Evolutionary conservation across 2,797 vertebrate genomes (phyloP).

Genomic region (Falco berigora): DNA sequence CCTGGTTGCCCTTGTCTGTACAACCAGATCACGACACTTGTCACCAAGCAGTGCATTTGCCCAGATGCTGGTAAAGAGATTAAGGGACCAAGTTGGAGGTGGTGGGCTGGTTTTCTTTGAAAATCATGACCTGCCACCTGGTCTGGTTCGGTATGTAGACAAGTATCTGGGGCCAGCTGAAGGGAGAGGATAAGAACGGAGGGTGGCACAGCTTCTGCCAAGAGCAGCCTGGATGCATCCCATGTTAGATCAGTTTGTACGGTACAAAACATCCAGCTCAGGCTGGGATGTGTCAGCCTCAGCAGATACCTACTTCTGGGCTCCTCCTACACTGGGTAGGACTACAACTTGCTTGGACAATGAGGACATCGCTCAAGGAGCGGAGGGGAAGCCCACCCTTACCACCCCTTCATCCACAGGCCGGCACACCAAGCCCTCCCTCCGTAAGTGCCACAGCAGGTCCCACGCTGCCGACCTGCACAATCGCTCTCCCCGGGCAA

Average conservation of each 20-base stretch:
- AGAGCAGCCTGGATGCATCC: accelerated
- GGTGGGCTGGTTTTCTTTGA: neutral
- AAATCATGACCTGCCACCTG: neutral
- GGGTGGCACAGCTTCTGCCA: neutral
- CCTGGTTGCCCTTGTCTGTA: neutral
- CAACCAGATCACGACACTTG: neutral
- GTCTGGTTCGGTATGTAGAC: accelerated
- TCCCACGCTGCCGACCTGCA: too few species aligned
- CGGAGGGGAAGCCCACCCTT: neutral
- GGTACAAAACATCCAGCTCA: neutral
- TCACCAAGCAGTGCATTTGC: neutral
- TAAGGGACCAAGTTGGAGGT: neutral
- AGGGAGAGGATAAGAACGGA: neutral
- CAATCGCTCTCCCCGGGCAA: accelerated
- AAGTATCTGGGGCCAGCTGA: neutral
- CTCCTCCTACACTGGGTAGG: neutral
- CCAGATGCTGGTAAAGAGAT: neutral
- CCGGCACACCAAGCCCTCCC: neutral
- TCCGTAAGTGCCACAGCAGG: accelerated
- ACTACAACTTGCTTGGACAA: neutral
- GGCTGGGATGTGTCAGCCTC: neutral
- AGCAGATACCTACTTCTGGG: neutral
- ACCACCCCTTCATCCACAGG: accelerated
- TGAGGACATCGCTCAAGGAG: accelerated
- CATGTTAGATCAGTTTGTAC: accelerated